Percentiles rank a stretch among this genome's conserved stretches.
These are phyloP conservation scores for Acrocyrtus sp. DNA, from an alignment of 2,888 invertebrate genomes.

Conservation along the genomic window DNA sequence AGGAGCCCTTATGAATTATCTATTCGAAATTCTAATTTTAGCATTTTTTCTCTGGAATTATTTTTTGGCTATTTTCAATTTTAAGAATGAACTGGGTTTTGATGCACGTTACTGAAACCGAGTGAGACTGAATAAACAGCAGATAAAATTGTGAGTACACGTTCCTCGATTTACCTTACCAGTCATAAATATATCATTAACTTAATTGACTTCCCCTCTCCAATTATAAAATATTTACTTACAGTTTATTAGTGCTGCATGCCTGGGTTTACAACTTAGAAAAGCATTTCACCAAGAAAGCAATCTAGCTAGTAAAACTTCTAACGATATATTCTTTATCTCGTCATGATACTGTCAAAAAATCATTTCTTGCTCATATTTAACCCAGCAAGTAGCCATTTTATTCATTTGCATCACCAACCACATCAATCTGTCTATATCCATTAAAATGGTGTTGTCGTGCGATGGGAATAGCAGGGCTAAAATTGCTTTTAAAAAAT, in stretches of 20 bases:
- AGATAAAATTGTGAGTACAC: no score
- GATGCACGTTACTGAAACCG: not conserved
- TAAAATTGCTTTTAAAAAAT: no score
- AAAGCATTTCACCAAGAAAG: no score
- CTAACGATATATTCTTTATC: slow-evolving; percentile 17
- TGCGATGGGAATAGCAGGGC: slow-evolving; percentile 29
- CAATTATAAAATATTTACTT: slow-evolving; percentile 19
- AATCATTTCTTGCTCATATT: slow-evolving; percentile 38
- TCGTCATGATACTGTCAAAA: slow-evolving; percentile 40
- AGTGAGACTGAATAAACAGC: no score
- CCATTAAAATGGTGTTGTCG: slow-evolving; percentile 39
- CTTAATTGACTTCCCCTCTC: slow-evolving; percentile 30
- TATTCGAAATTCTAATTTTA: not conserved
- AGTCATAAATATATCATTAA: slow-evolving; percentile 19
- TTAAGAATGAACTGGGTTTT: not conserved
- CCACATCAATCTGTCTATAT: slow-evolving; percentile 33
- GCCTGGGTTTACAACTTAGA: no score
- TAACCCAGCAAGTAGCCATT: slow-evolving; percentile 37
- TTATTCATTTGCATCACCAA: slow-evolving; percentile 23
- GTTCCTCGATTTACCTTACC: no score
- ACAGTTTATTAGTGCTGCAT: no score
- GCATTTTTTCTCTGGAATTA: not conserved
- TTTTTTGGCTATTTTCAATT: slow-evolving; percentile 3
- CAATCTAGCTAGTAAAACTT: no score
- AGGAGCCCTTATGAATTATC: not conserved